Evolutionary conservation across 2,888 invertebrate genomes (phyloP), one percentile per base, ranked within the genome.

Genomic region (Eupsilia transversa): DNA sequence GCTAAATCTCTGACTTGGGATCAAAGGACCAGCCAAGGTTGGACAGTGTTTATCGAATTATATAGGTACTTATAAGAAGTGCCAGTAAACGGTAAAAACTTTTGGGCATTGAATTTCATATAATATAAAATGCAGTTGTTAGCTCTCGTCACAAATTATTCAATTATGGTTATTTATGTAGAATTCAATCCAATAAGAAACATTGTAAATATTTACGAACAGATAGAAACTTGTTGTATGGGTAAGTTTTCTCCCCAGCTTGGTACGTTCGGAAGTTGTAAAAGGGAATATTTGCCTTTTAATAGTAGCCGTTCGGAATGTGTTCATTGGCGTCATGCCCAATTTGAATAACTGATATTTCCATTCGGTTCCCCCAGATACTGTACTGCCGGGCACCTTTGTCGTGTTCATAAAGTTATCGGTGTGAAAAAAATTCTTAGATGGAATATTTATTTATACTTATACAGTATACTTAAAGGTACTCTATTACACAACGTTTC

Each of bases 21-120:
- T 52, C 43, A 52, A 64, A 43, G 57, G 33, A 52, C 23, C 35
- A 38, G 23, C 12, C 14, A 77, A 65, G 43, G 17, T 74, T 56
- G 20, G 9, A 7, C 33, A n/a, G n/a, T 20, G 6, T 49, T 74
- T 49, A 14, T 59, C n/a, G n/a, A n/a, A n/a, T n/a, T n/a, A n/a
- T n/a, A n/a, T n/a, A n/a, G n/a, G n/a, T n/a, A n/a, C n/a, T n/a
- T n/a, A n/a, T n/a, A n/a, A 9, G 33, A 43, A 43, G 43, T 59
- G 20, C n/a, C 3, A 38, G 52, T 23, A 27, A 38, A 30, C 20
- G 33, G 14, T 33, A 27, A 66, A 20, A 17, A 20, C 9, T 12
- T 14, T 33, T 35, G 14, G 20, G 20, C 27, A 27, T 66, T 66
- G 2, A 7, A 27, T n/a, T 27, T 54, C 12, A 41, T 59, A 43